phyloP scores from a whole-genome alignment of 2,797 vertebrate genomes.

The Pagetopsis macropterus region DNA sequence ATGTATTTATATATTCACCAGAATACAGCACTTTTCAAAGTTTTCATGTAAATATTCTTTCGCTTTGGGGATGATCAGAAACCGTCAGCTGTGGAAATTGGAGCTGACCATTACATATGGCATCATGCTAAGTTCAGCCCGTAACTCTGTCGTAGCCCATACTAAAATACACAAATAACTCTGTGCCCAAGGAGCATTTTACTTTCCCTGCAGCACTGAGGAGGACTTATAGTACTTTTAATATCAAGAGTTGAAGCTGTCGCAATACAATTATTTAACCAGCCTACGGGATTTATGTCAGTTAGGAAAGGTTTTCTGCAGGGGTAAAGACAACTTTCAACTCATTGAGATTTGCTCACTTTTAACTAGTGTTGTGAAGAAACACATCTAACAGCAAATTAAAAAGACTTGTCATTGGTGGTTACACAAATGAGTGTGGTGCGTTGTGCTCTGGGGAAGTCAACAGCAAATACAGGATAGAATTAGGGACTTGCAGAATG shows the following conservation, averaged over 20 bases:
- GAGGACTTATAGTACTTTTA: not conserved
- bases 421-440: conserved; percentile 16
- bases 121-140: conserved; percentile 44
- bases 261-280: too few species aligned
- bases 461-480: conserved; percentile 27
- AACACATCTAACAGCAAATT: not conserved
- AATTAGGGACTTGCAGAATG: conserved; percentile 19
- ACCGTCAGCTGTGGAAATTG: conserved; percentile 41
- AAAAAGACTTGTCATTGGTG: conserved; percentile 1
- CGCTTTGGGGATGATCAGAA: conserved; percentile 28
- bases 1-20: not conserved
- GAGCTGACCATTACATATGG: conserved; percentile 41
- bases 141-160: conserved; percentile 22
- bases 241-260: not conserved
- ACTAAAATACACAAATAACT: conserved; percentile 42
- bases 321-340: not conserved
- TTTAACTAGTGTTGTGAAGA: not conserved
- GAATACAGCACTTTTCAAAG: conserved; percentile 2
- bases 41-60: not conserved
- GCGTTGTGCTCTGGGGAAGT: conserved; percentile 14
- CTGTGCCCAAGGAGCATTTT: conserved; percentile 1
- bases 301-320: not conserved
- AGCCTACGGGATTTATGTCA: not conserved
- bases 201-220: not conserved
- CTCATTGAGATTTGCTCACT: not conserved